Percentiles rank a stretch among this genome's conserved stretches.
phyloP scores from a whole-genome alignment of 2,797 vertebrate species.

The Sebastes matsubarae region DNA sequence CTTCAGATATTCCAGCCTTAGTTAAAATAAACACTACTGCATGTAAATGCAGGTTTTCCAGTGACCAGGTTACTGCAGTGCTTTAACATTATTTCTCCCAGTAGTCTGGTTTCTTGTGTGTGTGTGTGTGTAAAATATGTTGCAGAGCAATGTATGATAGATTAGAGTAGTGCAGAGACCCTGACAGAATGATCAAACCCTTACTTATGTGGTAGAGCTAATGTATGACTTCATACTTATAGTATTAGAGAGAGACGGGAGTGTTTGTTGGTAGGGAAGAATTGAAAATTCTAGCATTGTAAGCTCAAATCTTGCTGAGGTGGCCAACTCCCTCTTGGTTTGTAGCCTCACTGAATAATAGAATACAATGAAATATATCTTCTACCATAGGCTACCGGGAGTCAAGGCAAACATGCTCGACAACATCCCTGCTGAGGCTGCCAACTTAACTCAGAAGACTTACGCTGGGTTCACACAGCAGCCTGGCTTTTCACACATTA shows the following conservation, averaged over 20 bases:
- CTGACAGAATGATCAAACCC: not conserved
- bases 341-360: constrained; percentile 54
- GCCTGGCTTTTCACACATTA: not conserved
- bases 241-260: not conserved
- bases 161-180: not conserved
- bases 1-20: not conserved
- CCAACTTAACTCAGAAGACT: constrained; percentile 47
- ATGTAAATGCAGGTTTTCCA: not conserved
- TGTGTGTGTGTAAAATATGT: not conserved
- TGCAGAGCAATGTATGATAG: not conserved
- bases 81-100: not conserved
- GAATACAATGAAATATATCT: constrained; percentile 75
- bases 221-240: not conserved
- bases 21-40: not conserved
- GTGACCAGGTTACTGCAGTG: not conserved
- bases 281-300: not conserved
- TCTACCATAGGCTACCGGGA: constrained; percentile 84
- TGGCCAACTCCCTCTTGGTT: constrained; percentile 17
- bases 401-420: constrained; percentile 87
- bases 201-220: not conserved
- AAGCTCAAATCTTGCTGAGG: constrained; percentile 32
- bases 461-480: not conserved
- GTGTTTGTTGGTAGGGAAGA: not conserved
- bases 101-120: not conserved
- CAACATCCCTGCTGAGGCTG: constrained; percentile 79